Base-by-base conservation (phyloP, 2,797 vertebrate genomes). In the Myripristis murdjan region DNA sequence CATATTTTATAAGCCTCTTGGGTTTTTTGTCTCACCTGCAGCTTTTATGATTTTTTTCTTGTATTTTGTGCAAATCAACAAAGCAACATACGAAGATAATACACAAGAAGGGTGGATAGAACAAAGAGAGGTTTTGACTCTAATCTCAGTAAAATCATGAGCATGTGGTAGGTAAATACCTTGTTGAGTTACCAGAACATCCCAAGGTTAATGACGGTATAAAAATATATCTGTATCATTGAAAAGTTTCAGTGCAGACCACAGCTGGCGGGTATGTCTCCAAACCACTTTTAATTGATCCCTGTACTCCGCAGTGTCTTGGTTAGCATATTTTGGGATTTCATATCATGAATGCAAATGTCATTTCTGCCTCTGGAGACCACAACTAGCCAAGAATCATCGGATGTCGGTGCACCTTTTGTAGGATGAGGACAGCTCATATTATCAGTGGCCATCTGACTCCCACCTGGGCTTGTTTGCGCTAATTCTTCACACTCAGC, bases 401-500 rank as follows among this genome's bases (percentile, higher is more conserved):
- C 63, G 73, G 55, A 85, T 16, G 73, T 71, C 65, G 72, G 56
- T n/a, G 4, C 39, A 28, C 33, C 26, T 63, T 78, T 68, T 80
- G 68, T 64, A 77, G 60, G 52, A 71, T 5, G 64, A 75, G 69
- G 48, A 73, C 71, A 51, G 66, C 78, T 77, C 67, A 76, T 78
- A 85, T 84, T 76, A 89, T 79, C 26, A 8, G 23, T 57, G 75
- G 65, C 73, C 76, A 79, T 87, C 83, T 82, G 77, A 88, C 70
- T 81, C 75, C 73, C 79, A 82, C 77, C 83, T 89, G 75, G 70
- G 58, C 77, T 28, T 78, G 66, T 85, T 82, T 82, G 64, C 66
- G 59, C 72, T 70, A 31, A 67, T 67, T 77, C 70, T 60, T 75
- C 74, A 71, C 62, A 63, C 54, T 60, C 73, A 65, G 73, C 28